These are phyloP conservation scores for Leptatherina wallacei DNA, from an alignment of 2,797 vertebrate species.

Conservation along the genomic window DNA sequence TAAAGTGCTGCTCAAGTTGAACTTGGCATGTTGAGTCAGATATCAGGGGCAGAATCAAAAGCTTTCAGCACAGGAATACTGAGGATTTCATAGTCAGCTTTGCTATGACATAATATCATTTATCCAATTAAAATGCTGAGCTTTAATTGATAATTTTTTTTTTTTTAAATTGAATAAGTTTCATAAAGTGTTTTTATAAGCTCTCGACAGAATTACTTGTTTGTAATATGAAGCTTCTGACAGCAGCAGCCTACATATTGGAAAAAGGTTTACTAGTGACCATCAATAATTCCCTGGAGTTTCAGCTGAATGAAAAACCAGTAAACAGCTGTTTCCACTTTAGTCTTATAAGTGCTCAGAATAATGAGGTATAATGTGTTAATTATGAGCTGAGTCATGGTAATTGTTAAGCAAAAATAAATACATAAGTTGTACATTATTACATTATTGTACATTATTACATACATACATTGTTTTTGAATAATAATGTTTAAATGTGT, in stretches of 20 bases:
- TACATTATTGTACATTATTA: too few species aligned
- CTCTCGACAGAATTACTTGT: neutral
- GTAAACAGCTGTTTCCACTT: neutral
- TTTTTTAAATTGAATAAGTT: too few species aligned
- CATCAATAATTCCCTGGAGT: neutral
- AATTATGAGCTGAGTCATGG: too few species aligned
- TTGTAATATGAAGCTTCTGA: neutral
- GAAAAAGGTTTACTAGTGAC: neutral
- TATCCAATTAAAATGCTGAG: neutral
- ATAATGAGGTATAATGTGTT: too few species aligned
- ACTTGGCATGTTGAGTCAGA: neutral
- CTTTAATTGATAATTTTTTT: neutral
- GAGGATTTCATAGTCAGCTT: neutral
- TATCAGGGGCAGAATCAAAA: neutral
- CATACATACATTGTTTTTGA: too few species aligned
- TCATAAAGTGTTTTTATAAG: neutral
- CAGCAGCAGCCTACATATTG: neutral
- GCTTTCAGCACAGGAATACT: neutral
- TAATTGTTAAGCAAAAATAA: too few species aligned
- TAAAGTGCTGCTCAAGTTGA: neutral
- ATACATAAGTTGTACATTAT: too few species aligned
- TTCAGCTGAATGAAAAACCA: too few species aligned
- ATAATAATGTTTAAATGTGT: too few species aligned
- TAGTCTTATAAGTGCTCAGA: too few species aligned
- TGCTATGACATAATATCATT: neutral